phyloP scores from a whole-genome alignment of 2,113 vertebrate genomes.

The Cephalopholis sonnerati region DNA sequence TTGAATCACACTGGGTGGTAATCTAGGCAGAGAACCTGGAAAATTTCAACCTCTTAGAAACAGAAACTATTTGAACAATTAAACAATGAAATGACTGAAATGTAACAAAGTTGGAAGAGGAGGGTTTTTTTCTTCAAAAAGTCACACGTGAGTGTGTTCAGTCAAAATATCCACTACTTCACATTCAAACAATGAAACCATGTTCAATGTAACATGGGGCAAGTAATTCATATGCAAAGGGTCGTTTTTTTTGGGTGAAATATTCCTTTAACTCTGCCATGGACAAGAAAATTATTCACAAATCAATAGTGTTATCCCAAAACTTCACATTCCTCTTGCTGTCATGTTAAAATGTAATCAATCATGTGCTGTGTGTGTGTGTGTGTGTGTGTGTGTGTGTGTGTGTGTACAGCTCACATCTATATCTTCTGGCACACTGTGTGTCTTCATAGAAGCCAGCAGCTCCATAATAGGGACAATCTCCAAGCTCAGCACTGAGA shows the following conservation, averaged over 20 bases:
- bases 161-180: not conserved
- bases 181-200: not conserved
- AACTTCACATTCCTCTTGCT: not conserved
- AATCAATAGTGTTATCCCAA: not conserved
- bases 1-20: slow-evolving; percentile 35
- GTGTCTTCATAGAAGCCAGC: slow-evolving; percentile 96
- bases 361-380: not conserved
- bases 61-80: not conserved
- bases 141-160: not conserved
- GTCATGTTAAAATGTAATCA: not conserved
- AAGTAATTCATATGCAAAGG: too few relatives aligned
- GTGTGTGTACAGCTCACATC: slow-evolving; percentile 85
- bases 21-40: not conserved
- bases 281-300: not conserved
- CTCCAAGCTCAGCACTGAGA: slow-evolving; percentile 94
- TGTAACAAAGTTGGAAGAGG: not conserved
- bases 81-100: not conserved
- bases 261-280: too few relatives aligned
- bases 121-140: not conserved
- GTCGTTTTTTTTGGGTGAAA: too few relatives aligned
- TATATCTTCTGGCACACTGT: slow-evolving; percentile 93
- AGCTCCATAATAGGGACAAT: slow-evolving; percentile 97
- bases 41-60: slow-evolving; percentile 18
- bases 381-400: not conserved
- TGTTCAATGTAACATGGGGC: too few relatives aligned